Evolutionary conservation across 2,113 vertebrate genomes (phyloP).

Genomic region (Sitta europaea): DNA sequence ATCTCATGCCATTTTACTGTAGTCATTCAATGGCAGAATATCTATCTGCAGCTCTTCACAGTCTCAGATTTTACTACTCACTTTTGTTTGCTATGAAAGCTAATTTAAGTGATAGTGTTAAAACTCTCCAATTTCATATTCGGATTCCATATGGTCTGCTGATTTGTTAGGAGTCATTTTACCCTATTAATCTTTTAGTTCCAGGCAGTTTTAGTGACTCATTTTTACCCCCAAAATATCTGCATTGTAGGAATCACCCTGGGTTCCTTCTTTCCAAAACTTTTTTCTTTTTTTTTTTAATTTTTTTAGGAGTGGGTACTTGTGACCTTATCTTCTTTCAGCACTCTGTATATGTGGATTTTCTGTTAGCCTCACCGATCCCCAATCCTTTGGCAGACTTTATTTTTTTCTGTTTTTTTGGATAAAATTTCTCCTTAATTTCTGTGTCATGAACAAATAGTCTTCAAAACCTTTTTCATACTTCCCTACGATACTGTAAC

Average conservation of each 20-base stretch:
- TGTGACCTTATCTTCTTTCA: background rate
- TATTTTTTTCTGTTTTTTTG: background rate
- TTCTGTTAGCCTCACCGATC: background rate
- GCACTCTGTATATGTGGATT: background rate
- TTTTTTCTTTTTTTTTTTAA: too few species aligned
- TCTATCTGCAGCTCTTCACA: background rate
- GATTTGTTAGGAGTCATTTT: background rate
- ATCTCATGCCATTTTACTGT: background rate
- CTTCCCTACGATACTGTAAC: background rate
- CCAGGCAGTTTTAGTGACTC: background rate
- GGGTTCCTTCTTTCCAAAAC: background rate
- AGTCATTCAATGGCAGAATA: background rate
- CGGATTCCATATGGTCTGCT: background rate
- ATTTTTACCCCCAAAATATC: background rate
- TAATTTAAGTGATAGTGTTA: background rate
- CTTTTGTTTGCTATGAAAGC: background rate
- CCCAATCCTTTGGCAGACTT: background rate
- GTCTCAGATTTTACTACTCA: background rate
- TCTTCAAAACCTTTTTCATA: background rate
- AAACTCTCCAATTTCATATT: background rate
- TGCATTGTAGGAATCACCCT: background rate
- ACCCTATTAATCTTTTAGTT: background rate
- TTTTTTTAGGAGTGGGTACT: background rate
- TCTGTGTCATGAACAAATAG: background rate
- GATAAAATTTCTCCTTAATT: background rate